These are phyloP conservation scores for Mesorhabditis spiculigera DNA, from an alignment of 2,888 invertebrate species.

Conservation along the genomic window DNA sequence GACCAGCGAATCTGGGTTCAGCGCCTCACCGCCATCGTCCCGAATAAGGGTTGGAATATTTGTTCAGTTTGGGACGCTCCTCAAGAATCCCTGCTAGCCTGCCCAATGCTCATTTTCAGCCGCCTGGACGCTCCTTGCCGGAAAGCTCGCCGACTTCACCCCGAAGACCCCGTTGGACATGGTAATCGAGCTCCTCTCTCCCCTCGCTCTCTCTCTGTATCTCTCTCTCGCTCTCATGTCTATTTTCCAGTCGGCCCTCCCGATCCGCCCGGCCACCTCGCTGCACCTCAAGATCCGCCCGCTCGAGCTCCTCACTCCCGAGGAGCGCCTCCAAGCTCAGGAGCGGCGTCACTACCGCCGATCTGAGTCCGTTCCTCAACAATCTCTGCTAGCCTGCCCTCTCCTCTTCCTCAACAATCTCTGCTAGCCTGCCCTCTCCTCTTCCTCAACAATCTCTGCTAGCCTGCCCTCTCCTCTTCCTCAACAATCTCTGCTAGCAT, in stretches of 20 bases:
- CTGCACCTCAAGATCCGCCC: not conserved
- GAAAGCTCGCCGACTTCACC: not conserved
- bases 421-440: too few relatives aligned
- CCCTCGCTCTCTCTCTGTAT: not conserved
- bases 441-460: too few relatives aligned
- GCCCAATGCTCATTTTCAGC: not conserved
- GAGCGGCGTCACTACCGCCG: not conserved
- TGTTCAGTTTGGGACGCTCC: not conserved
- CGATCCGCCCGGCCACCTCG: conserved; percentile 2
- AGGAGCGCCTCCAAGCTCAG: not conserved
- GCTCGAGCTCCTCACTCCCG: not conserved
- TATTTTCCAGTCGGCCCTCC: not conserved
- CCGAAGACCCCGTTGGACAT: not conserved
- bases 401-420: too few relatives aligned
- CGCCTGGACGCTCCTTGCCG: not conserved
- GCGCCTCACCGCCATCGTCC: conserved; percentile 25
- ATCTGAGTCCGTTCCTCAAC: too few relatives aligned
- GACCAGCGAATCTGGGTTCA: conserved; percentile 39
- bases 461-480: too few relatives aligned
- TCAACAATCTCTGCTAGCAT: too few relatives aligned
- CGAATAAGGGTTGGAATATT: conserved; percentile 7
- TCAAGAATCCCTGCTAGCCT: too few relatives aligned
- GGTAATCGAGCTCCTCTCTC: not conserved
- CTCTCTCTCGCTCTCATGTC: not conserved
- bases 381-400: too few relatives aligned